phyloP scores from a whole-genome alignment of 2,888 invertebrate genomes.

The Allygus modestus region DNA sequence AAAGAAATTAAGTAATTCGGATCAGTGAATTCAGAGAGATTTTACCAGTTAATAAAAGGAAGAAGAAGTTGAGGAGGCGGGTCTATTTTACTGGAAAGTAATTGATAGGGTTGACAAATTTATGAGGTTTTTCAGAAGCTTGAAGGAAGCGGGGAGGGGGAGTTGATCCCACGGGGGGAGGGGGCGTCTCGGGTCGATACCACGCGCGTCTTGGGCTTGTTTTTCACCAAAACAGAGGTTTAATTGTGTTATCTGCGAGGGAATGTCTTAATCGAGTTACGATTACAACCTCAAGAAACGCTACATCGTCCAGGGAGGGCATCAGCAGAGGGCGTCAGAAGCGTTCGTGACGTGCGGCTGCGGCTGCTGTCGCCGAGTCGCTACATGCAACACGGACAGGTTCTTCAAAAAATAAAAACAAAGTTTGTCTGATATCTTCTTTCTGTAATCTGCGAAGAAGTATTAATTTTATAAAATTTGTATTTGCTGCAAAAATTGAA shows the following conservation, averaged over 20 bases:
- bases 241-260: constrained; percentile 42
- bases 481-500: too few species aligned
- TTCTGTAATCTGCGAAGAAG: too few species aligned
- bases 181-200: constrained; percentile 1
- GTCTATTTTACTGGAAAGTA: constrained; percentile 50
- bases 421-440: too few species aligned
- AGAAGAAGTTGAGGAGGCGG: background rate
- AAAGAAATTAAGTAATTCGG: constrained; percentile 9
- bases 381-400: too few species aligned
- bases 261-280: constrained; percentile 33
- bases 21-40: constrained; percentile 1
- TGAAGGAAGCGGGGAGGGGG: constrained; percentile 24
- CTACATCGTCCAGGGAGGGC: background rate
- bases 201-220: constrained; percentile 23
- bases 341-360: too few species aligned
- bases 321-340: background rate
- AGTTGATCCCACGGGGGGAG: background rate
- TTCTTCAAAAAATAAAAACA: too few species aligned
- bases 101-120: constrained; percentile 49
- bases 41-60: constrained; percentile 14
- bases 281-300: background rate
- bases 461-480: too few species aligned
- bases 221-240: constrained; percentile 41
- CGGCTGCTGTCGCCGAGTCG: too few species aligned
- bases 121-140: constrained; percentile 42